Conservation (phyloP, 2,113 vertebrate species). For the Arenaria interpres region DNA sequence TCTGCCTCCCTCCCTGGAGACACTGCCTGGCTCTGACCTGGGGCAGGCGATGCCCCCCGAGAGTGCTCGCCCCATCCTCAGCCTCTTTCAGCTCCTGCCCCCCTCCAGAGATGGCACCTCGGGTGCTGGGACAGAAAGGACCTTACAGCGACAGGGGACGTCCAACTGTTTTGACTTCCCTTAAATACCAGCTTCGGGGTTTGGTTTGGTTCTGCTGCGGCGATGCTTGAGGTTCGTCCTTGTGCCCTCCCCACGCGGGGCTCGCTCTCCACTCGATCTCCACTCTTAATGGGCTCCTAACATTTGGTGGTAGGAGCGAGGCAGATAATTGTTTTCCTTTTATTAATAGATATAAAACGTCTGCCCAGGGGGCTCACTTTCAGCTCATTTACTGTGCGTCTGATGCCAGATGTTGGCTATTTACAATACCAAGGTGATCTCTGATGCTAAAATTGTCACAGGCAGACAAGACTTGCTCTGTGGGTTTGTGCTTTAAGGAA, state of each 20-base stretch:
- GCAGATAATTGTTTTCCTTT: conserved; percentile 48
- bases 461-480: neutral
- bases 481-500: neutral
- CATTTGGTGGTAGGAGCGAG: neutral
- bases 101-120: neutral
- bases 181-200: neutral
- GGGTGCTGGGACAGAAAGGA: neutral
- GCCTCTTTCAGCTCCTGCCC: neutral
- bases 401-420: conserved; percentile 57
- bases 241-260: neutral
- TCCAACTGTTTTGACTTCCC: neutral
- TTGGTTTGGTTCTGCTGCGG: neutral
- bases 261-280: neutral
- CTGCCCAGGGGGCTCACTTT: conserved; percentile 29
- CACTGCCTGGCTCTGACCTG: neutral
- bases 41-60: neutral
- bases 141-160: neutral
- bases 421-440: conserved; percentile 42
- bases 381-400: conserved; percentile 5
- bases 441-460: neutral
- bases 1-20: neutral
- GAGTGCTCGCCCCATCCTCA: neutral
- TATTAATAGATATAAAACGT: conserved; percentile 41
- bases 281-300: neutral
- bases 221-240: neutral